A percentile compares a stretch with the other conserved stretches of the same genome.
Evolutionary conservation across 1,140 invertebrate genomes (phyloP).

Genomic region (Cardiocondyla obscurior): DNA sequence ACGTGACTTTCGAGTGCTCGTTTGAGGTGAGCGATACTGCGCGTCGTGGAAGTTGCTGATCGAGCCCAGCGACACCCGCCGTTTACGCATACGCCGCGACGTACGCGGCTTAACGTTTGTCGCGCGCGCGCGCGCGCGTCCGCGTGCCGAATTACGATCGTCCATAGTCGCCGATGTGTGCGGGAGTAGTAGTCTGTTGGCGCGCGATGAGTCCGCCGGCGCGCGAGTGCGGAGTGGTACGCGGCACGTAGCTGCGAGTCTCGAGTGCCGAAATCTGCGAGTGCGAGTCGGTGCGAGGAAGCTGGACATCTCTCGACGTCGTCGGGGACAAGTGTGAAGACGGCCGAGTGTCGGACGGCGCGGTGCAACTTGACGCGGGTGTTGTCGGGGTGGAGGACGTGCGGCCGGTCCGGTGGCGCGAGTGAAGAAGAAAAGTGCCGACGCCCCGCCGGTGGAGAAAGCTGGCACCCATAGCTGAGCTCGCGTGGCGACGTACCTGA

Average conservation of each 20-base stretch:
- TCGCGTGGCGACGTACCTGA: slow-evolving; percentile 67
- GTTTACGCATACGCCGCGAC: no score
- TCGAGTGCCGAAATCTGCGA: neutral
- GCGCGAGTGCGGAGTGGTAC: neutral
- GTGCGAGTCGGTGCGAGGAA: neutral
- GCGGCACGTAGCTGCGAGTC: neutral
- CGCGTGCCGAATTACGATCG: neutral
- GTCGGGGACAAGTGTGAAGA: neutral
- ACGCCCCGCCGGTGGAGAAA: neutral
- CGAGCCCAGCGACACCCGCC: no score
- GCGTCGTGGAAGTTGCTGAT: no score
- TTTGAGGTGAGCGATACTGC: slow-evolving; percentile 12
- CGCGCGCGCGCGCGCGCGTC: neutral
- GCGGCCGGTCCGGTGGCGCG: neutral
- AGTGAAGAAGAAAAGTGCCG: slow-evolving; percentile 33
- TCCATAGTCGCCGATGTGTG: neutral
- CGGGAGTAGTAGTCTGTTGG: neutral
- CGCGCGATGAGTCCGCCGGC: slow-evolving; percentile 21
- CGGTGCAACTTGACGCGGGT: neutral
- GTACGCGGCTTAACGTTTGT: no score
- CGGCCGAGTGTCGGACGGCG: neutral
- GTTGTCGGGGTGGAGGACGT: neutral
- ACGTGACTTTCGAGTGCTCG: slow-evolving; percentile 33
- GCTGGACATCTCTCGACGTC: neutral
- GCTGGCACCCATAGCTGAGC: neutral